A percentile compares a stretch with the other conserved stretches of the same genome.
Conservation (phyloP, 2,888 invertebrate genomes). For the Saturnia pavonia region DNA sequence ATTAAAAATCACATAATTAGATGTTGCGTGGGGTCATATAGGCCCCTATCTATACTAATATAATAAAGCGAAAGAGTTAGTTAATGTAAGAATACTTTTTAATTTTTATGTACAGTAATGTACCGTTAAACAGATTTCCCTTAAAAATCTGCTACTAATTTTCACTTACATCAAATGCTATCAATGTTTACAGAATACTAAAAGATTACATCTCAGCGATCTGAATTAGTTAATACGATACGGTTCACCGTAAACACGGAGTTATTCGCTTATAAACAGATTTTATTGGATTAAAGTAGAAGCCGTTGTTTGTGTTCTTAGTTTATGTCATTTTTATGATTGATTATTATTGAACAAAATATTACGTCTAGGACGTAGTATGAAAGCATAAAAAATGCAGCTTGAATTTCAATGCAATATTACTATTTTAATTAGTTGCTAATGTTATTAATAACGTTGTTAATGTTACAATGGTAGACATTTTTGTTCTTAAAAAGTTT, state of each 20-base stretch:
- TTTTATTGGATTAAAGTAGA: constrained; percentile 2
- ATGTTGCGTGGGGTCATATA: background rate
- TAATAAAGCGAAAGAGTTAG: too few species aligned
- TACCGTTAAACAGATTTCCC: background rate
- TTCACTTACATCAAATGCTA: background rate
- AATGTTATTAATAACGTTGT: background rate
- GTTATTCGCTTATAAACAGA: constrained; percentile 25
- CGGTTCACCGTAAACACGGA: constrained; percentile 27
- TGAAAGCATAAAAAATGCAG: background rate
- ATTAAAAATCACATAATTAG: background rate
- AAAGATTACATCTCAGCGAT: background rate
- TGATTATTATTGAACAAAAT: background rate
- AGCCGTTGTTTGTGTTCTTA: constrained; percentile 1
- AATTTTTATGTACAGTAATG: too few species aligned
- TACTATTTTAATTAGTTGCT: too few species aligned
- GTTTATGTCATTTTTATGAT: background rate
- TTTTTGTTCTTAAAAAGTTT: background rate
- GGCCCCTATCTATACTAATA: background rate
- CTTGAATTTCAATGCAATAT: background rate
- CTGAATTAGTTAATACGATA: constrained; percentile 16
- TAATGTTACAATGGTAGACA: background rate
- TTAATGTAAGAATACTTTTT: too few species aligned
- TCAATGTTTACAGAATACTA: background rate
- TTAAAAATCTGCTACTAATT: background rate
- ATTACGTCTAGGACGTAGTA: background rate